Evolutionary conservation across 1,140 invertebrate species (phyloP).

Genomic region (Dendrolimus kikuchii): DNA sequence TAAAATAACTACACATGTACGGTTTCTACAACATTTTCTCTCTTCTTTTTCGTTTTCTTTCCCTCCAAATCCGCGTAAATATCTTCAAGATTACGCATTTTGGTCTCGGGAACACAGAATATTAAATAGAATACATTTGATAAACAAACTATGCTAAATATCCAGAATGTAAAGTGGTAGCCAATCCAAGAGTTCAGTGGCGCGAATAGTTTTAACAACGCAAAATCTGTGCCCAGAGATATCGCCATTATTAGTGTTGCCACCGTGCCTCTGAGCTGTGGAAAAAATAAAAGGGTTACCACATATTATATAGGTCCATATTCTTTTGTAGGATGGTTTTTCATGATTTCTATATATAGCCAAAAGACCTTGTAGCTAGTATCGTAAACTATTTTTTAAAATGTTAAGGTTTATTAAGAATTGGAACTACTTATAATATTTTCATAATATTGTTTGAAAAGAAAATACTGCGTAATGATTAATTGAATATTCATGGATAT

Average conservation of each 20-base stretch:
- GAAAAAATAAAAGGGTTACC: conserved; percentile 4
- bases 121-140: conserved; percentile 76
- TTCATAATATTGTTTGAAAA: too few species aligned
- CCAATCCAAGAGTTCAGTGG: conserved; percentile 72
- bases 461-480: too few species aligned
- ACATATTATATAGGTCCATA: background rate
- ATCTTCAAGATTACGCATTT: conserved; percentile 81
- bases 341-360: too few species aligned
- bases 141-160: conserved; percentile 77
- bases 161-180: conserved; percentile 78
- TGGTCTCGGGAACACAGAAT: conserved; percentile 82
- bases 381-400: too few species aligned
- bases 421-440: too few species aligned
- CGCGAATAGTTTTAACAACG: conserved; percentile 50
- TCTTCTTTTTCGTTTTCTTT: conserved; percentile 32
- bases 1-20: conserved; percentile 28
- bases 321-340: too few species aligned
- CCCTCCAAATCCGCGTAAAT: conserved; percentile 70
- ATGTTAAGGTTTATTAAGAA: too few species aligned
- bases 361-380: too few species aligned
- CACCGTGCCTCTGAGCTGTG: conserved; percentile 56
- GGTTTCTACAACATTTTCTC: conserved; percentile 29
- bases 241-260: conserved; percentile 61
- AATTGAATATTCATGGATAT: too few species aligned
- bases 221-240: conserved; percentile 58